Conservation (phyloP, 2,113 vertebrate species). For the Dicrurus megarhynchus region DNA sequence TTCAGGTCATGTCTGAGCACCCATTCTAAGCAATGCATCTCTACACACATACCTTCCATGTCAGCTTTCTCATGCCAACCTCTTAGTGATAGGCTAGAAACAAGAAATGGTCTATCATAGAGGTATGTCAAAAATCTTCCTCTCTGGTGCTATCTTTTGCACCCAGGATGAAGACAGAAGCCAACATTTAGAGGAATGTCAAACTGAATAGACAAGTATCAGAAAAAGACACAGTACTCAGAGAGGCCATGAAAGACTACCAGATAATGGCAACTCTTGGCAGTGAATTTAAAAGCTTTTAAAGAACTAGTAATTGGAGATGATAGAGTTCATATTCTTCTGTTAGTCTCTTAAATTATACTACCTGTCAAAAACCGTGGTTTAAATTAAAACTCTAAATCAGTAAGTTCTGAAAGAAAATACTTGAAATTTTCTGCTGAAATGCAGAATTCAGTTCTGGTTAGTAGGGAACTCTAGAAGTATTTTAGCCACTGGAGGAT, state of each 20-base stretch:
- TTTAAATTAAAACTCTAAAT: not conserved
- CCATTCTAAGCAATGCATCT: accelerated
- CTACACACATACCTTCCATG: not conserved
- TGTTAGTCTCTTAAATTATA: not conserved
- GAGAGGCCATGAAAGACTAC: not conserved
- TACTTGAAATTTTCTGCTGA: not conserved
- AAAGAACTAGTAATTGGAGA: not conserved
- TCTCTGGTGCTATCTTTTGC: not conserved
- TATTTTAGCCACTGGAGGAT: not conserved
- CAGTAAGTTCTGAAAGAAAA: not conserved
- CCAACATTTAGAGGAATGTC: not conserved
- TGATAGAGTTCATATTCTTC: not conserved
- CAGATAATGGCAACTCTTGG: not conserved
- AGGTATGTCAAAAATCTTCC: not conserved
- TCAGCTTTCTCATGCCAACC: not conserved
- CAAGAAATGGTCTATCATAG: not conserved
- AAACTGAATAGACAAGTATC: not conserved
- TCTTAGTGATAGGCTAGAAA: not conserved
- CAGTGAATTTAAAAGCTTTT: not conserved
- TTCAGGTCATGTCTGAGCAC: not conserved
- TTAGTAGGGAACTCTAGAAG: not conserved
- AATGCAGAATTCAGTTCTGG: not conserved
- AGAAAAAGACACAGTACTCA: not conserved
- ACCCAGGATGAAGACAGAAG: not conserved
- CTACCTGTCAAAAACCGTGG: not conserved